Base-by-base conservation (phyloP, 53 echinoderm and acorn worm genomes). In the Crossaster papposus region DNA sequence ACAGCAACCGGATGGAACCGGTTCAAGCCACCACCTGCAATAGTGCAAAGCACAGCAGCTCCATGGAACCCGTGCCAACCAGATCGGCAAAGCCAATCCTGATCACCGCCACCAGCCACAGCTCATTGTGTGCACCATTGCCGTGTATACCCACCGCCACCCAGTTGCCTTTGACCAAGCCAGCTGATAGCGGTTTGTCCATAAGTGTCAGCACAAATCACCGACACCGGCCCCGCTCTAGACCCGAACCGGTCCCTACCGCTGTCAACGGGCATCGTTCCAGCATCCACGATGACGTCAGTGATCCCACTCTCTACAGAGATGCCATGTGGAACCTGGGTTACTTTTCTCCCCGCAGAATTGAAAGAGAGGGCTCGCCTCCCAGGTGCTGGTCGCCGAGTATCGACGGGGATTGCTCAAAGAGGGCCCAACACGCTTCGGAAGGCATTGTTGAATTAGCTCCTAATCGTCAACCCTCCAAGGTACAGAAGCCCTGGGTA, bases 331-430 rank as follows among this genome's bases (percentile, higher is more conserved):
- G 93, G 96, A 74, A 83, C 30, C 77, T 96, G 38, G 90, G 94
- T 4, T 96, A 94, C 82, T 94, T 91, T 58, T 96, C 96, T 14
- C 96, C 96, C 11, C 81, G 78, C 35, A 74, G 65, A 23, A 88
- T 85, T 30, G 90, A 92, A 37, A 80, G 88, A 7, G 75, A 83
- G 37, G 79, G 89, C 75, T 92, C 92, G 24, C 96, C 96, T 18
- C 96, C 96, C 32, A 88, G 94, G 83, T 90, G 90, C 37, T 96
- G 96, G 96, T 96, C 96, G 13, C 96, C 96, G 10, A 83, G 82
- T n/a, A 70, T 54, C 13, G 68, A 70, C 14, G 11, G 14, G 17
- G 83, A 71, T 3, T 17, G 5, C 30, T 64, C 55, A 50, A 18
- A 1, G 14, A 44, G 64, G 44, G 64, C 65, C 11, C 55, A 54